These are phyloP conservation scores for Mesoligia furuncula DNA, from an alignment of 2,888 invertebrate species.

Conservation along the genomic window DNA sequence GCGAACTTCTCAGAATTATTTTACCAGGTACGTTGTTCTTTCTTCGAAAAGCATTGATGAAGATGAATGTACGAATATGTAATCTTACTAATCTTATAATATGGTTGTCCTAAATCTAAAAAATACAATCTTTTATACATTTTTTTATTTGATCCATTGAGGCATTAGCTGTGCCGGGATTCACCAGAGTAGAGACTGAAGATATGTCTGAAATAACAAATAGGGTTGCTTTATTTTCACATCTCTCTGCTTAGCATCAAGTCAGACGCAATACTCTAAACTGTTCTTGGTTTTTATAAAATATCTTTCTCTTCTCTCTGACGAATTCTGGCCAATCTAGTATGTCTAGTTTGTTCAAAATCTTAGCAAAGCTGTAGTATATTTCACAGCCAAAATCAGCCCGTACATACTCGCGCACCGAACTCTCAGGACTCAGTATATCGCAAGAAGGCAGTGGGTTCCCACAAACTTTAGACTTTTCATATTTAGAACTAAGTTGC, in stretches of 20 bases:
- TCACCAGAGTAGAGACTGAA: neutral
- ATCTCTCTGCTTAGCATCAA: neutral
- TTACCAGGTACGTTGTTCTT: neutral
- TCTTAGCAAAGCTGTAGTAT: slow-evolving; percentile 1
- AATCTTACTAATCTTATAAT: neutral
- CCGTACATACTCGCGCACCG: neutral
- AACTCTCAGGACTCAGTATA: slow-evolving; percentile 1
- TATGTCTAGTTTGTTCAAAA: neutral
- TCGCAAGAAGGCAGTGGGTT: slow-evolving; percentile 18
- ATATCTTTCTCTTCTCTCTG: neutral
- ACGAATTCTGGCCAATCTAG: too few species aligned
- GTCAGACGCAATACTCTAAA: neutral
- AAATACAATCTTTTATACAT: neutral
- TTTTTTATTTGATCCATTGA: neutral
- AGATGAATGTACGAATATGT: neutral
- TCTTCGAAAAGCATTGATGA: neutral
- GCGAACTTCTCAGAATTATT: slow-evolving; percentile 7
- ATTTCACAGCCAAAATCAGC: slow-evolving; percentile 5
- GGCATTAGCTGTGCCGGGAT: too few species aligned
- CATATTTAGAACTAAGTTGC: slow-evolving; percentile 41
- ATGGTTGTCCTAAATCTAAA: neutral
- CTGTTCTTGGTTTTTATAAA: neutral
- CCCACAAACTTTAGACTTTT: slow-evolving; percentile 40
- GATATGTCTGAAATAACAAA: neutral
- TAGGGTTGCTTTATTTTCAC: neutral